phyloP scores from a whole-genome alignment of 2,797 vertebrate genomes.

The Microtus agrestis region DNA sequence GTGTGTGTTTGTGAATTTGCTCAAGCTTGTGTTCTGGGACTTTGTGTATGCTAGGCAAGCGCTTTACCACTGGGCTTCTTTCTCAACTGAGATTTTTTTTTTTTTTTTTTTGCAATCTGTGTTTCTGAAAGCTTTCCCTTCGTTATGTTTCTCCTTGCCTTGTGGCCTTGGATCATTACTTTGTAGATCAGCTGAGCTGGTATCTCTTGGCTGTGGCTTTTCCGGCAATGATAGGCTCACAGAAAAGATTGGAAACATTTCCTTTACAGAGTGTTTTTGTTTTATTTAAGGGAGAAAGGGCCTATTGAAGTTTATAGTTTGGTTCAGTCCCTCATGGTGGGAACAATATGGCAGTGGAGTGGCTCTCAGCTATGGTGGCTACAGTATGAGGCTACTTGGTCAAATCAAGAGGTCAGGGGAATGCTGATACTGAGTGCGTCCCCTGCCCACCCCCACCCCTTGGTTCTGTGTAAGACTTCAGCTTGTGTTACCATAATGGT shows the following conservation, averaged over 20 bases:
- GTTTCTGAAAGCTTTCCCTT: constrained; percentile 4
- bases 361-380: not conserved
- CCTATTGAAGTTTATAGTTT: not conserved
- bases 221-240: constrained; percentile 9
- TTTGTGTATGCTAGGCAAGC: not conserved
- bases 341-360: not conserved
- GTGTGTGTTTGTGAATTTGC: not conserved
- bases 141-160: not conserved
- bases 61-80: not conserved
- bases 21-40: not conserved
- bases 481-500: not conserved
- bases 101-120: not conserved
- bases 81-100: not conserved
- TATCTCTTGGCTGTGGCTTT: not conserved
- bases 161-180: not conserved
- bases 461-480: not conserved
- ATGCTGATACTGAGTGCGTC: not conserved
- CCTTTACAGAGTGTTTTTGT: not conserved
- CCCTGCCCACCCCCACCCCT: too few relatives aligned
- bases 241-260: constrained; percentile 32
- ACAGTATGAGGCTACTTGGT: not conserved
- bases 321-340: not conserved
- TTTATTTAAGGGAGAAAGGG: not conserved
- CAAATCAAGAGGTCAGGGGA: too few relatives aligned
- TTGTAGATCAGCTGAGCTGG: constrained; percentile 1